These are phyloP conservation scores for Trachelus iudaicus DNA, from an alignment of 2,888 invertebrate species.

Conservation along the genomic window DNA sequence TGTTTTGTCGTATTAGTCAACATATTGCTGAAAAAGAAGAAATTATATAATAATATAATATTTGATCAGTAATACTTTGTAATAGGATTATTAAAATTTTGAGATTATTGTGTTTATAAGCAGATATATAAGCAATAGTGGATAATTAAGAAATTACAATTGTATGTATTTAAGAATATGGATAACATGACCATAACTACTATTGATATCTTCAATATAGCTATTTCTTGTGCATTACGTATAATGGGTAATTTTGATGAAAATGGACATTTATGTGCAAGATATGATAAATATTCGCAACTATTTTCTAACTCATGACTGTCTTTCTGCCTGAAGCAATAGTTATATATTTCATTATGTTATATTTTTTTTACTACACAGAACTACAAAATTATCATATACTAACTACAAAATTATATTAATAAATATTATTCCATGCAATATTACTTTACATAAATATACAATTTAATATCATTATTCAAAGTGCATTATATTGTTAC, in stretches of 20 bases:
- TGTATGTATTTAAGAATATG: background rate
- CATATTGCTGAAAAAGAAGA: constrained; percentile 40
- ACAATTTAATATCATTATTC: background rate
- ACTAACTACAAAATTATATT: background rate
- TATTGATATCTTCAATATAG: background rate
- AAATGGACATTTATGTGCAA: background rate
- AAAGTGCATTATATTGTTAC: background rate
- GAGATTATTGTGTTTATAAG: background rate
- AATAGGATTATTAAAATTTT: background rate
- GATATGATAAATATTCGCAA: background rate
- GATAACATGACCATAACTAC: background rate
- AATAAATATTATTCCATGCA: background rate
- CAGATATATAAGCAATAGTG: background rate
- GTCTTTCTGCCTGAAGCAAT: background rate
- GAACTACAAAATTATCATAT: background rate
- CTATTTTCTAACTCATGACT: background rate
- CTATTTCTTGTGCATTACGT: background rate
- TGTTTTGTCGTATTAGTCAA: constrained; percentile 81
- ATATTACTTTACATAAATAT: background rate
- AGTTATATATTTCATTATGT: too few species aligned
- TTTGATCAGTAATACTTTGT: background rate
- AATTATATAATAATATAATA: background rate
- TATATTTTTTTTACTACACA: background rate
- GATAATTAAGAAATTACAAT: background rate
- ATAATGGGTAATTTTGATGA: background rate